A percentile compares a stretch with the other conserved stretches of the same genome.
Conservation (phyloP, 2,888 invertebrate species). For the Carterocephalus palaemon region DNA sequence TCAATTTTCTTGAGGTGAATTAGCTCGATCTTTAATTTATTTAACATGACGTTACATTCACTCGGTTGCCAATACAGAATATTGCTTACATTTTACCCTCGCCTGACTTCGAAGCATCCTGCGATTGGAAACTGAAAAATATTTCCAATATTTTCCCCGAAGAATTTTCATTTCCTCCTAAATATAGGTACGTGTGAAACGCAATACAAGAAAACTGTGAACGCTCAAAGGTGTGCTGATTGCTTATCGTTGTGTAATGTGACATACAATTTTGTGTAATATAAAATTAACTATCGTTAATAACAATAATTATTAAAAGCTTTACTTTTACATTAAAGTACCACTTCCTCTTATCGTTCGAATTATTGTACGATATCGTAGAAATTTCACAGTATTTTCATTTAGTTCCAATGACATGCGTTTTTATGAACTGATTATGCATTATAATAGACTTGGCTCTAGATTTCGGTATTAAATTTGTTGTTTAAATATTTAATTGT, state of each 20-base stretch:
- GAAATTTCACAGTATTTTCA: no score
- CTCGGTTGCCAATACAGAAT: conserved; percentile 46
- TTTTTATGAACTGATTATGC: no score
- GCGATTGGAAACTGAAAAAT: conserved; percentile 62
- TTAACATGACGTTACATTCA: conserved; percentile 12
- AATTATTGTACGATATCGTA: no score
- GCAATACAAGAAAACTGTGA: conserved; percentile 16
- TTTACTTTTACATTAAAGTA: no score
- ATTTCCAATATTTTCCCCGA: conserved; percentile 55
- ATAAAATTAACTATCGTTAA: no score
- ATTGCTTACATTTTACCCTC: conserved; percentile 55
- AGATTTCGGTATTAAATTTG: no score
- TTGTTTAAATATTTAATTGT: no score
- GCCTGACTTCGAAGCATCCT: conserved; percentile 60
- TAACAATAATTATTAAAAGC: no score
- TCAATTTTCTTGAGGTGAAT: conserved; percentile 32
- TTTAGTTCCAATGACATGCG: no score
- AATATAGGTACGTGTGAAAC: conserved; percentile 19
- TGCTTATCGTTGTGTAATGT: conserved; percentile 4
- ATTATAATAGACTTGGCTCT: no score
- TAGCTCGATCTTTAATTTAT: conserved; percentile 23
- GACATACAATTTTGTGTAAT: no score
- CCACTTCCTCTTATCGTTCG: no score
- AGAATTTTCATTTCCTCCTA: conserved; percentile 41
- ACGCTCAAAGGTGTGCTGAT: conserved; percentile 12